Evolutionary conservation across 2,888 invertebrate genomes (phyloP).

Genomic region (Phalera bucephala): DNA sequence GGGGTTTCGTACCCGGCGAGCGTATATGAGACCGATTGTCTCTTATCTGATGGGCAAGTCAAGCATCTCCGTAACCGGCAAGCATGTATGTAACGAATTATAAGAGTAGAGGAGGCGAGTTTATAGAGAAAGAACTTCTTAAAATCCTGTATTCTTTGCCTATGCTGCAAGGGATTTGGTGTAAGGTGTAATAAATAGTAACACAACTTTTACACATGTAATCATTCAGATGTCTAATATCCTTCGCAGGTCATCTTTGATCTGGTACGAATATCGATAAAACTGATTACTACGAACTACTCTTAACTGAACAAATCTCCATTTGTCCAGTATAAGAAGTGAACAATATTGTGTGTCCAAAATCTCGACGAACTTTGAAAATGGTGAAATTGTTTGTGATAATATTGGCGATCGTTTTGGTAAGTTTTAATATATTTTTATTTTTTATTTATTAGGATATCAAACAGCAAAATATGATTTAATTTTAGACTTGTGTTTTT

Average conservation of each 20-base stretch:
- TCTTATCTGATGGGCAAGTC: too few relatives aligned
- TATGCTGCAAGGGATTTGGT: too few relatives aligned
- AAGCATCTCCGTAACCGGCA: too few relatives aligned
- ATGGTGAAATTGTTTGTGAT: constrained; percentile 47
- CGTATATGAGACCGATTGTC: too few relatives aligned
- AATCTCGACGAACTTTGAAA: constrained; percentile 36
- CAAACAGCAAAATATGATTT: too few relatives aligned
- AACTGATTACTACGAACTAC: constrained; percentile 39
- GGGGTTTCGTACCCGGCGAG: too few relatives aligned
- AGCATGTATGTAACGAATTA: too few relatives aligned
- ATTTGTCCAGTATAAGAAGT: constrained; percentile 66
- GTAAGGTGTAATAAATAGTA: constrained; percentile 29
- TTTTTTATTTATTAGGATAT: too few relatives aligned
- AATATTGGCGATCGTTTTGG: constrained; percentile 43
- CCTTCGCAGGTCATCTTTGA: constrained; percentile 31
- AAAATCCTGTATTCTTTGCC: too few relatives aligned
- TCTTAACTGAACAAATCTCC: constrained; percentile 63
- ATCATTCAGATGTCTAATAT: constrained; percentile 37
- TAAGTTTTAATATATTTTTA: constrained; percentile 39
- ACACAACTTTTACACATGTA: constrained; percentile 35
- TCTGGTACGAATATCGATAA: constrained; percentile 28
- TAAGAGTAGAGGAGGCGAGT: too few relatives aligned
- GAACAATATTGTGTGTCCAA: constrained; percentile 24
- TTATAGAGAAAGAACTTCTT: too few relatives aligned
- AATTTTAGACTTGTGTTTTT: too few relatives aligned